Base-by-base conservation (phyloP, 2,113 vertebrate species). In the Ameiurus melas region DNA sequence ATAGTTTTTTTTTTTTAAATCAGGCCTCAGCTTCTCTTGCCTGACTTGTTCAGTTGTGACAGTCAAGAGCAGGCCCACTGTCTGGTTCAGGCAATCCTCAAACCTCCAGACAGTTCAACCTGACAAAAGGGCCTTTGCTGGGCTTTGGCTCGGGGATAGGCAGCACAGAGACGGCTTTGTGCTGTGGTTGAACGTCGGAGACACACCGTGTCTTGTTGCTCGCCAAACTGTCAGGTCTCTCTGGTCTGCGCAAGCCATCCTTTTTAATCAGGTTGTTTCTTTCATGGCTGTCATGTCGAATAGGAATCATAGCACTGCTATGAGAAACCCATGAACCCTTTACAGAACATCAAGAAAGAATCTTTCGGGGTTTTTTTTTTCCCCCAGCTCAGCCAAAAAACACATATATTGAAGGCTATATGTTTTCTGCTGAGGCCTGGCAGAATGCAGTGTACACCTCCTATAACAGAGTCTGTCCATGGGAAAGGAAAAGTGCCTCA, bases 161-260 rank as follows among this genome's bases (percentile, higher is more conserved):
- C 73, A 47, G 83, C 85, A 92, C 90, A 92, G 89, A 91, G 91
- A 57, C 66, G 77, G 85, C 91, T 92, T 92, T 92, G 91, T 92
- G 91, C 81, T 51, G 33, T n/a, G 68, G 47, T 25, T n/a, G 68
- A 55, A 89, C 85, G 64, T 84, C 43, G 75, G 83, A 90, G 90
- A 86, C 87, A 73, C 51, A 81, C 70, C 25, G 43, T 70, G 79
- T 84, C 60, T 51, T 58, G 86, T 64, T 36, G 84, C 90, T 79
- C 80, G 86, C 84, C 83, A 84, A 88, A 86, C 86, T 86, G 89
- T 85, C 89, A 87, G 88, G 84, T 87, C 88, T 89, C 86, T 85
- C 78, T 75, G 80, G 86, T 82, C 75, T 78, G 60, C 30, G 20
- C 57, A 53, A 64, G 36, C 83, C 83, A 85, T 53, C 87, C 30